phyloP scores from a whole-genome alignment of 2,888 invertebrate species.

The Drosophila paranaensis region DNA sequence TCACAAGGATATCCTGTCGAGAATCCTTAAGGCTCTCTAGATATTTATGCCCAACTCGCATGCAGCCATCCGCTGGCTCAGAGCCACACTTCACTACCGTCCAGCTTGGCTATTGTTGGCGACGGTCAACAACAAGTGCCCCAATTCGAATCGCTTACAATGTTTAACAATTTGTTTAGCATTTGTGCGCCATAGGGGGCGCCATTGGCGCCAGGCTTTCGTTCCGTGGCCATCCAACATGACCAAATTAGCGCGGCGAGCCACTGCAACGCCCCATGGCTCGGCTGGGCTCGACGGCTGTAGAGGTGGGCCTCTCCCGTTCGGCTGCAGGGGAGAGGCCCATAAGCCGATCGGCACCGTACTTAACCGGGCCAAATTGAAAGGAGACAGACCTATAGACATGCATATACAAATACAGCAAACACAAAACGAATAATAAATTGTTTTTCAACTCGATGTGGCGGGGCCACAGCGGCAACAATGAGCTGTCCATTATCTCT shows the following conservation, averaged over 20 bases:
- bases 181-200: conserved; percentile 55
- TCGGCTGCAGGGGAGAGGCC: conserved; percentile 7
- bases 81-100: neutral
- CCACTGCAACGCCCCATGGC: conserved; percentile 71
- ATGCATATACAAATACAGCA: neutral
- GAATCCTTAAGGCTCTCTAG: too few species aligned
- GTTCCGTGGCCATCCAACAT: conserved; percentile 38
- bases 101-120: neutral
- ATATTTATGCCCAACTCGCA: too few species aligned
- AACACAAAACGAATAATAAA: conserved; percentile 76
- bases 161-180: conserved; percentile 68
- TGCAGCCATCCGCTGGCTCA: neutral
- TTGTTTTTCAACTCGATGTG: conserved; percentile 76
- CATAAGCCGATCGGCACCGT: conserved; percentile 12
- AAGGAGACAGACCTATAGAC: conserved; percentile 22
- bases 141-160: conserved; percentile 49
- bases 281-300: neutral
- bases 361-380: conserved; percentile 22
- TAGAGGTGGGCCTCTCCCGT: neutral
- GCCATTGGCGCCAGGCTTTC: conserved; percentile 72
- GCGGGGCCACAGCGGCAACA: conserved; percentile 27
- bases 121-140: conserved; percentile 9
- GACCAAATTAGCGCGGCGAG: conserved; percentile 60
- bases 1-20: neutral
- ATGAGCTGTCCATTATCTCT: conserved; percentile 36